These are phyloP conservation scores for Chaenogobius annularis DNA, from an alignment of 2,113 vertebrate genomes.

Conservation along the genomic window DNA sequence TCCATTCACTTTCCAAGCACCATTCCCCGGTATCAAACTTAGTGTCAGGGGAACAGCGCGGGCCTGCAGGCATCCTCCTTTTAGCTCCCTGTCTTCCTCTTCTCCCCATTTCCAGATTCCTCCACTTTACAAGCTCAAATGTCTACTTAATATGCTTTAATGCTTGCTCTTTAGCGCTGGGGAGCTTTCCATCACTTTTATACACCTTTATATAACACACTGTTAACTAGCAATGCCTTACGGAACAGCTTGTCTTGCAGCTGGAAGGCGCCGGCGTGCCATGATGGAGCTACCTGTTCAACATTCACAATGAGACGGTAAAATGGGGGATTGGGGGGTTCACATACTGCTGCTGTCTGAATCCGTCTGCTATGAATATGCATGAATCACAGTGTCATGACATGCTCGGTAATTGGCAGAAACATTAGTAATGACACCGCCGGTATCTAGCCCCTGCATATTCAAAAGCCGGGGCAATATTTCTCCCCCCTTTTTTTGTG, in stretches of 20 bases:
- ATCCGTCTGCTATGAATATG: slow-evolving; percentile 82
- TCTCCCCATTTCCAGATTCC: slow-evolving; percentile 74
- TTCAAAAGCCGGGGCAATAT: slow-evolving; percentile 81
- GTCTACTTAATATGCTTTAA: slow-evolving; percentile 87
- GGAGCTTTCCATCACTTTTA: slow-evolving; percentile 83
- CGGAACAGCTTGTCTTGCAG: slow-evolving; percentile 80
- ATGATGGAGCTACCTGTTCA: slow-evolving; percentile 82
- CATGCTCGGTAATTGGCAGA: slow-evolving; percentile 85
- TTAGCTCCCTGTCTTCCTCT: slow-evolving; percentile 64
- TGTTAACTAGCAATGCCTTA: slow-evolving; percentile 83
- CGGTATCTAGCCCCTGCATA: slow-evolving; percentile 81
- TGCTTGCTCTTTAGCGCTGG: slow-evolving; percentile 80
- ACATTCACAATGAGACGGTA: slow-evolving; percentile 81
- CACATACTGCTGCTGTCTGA: slow-evolving; percentile 73
- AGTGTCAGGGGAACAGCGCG: slow-evolving; percentile 61
- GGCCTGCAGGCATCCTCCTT: slow-evolving; percentile 72
- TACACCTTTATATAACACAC: slow-evolving; percentile 86
- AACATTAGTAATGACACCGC: slow-evolving; percentile 84
- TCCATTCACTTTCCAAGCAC: slow-evolving; percentile 53
- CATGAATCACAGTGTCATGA: slow-evolving; percentile 84
- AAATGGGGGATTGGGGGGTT: slow-evolving; percentile 75
- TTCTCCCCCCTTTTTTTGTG: slow-evolving; percentile 60
- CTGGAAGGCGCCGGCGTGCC: slow-evolving; percentile 73
- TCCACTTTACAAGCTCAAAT: slow-evolving; percentile 81
- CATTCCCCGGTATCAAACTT: slow-evolving; percentile 63